These are phyloP conservation scores for Trochalopteron elliotii DNA, from an alignment of 2,113 vertebrate genomes.

Conservation along the genomic window DNA sequence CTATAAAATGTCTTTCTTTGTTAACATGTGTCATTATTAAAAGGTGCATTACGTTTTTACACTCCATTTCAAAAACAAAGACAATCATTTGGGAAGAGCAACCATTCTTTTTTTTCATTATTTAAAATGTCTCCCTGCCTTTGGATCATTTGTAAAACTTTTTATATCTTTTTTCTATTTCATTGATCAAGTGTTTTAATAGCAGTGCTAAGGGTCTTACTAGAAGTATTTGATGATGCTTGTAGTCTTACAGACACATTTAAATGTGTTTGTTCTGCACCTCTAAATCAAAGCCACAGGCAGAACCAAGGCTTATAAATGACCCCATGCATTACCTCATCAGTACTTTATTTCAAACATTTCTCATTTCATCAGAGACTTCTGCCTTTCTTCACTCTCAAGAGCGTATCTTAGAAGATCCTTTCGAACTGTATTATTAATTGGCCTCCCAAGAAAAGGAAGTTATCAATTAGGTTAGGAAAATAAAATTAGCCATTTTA, in stretches of 20 bases:
- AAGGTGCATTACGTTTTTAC: background rate
- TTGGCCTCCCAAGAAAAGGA: background rate
- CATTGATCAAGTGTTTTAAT: background rate
- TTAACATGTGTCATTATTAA: background rate
- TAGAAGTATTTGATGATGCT: background rate
- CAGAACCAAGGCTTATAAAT: background rate
- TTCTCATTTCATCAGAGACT: background rate
- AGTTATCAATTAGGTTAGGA: background rate
- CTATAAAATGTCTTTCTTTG: background rate
- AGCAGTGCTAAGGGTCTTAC: background rate
- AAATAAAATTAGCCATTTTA: background rate
- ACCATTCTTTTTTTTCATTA: background rate
- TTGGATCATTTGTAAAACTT: background rate
- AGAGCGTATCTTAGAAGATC: background rate
- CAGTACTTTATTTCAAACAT: background rate
- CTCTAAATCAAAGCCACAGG: background rate
- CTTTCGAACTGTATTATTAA: background rate
- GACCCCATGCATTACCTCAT: background rate
- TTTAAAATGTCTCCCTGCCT: background rate
- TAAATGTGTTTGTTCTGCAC: background rate
- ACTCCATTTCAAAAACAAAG: background rate
- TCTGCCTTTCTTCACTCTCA: background rate
- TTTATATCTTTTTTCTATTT: background rate
- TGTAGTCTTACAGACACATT: background rate
- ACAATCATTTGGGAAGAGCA: fast-evolving